Evolutionary conservation across 2,113 vertebrate species (phyloP).

Genomic region (Phylloscopus trochilus): DNA sequence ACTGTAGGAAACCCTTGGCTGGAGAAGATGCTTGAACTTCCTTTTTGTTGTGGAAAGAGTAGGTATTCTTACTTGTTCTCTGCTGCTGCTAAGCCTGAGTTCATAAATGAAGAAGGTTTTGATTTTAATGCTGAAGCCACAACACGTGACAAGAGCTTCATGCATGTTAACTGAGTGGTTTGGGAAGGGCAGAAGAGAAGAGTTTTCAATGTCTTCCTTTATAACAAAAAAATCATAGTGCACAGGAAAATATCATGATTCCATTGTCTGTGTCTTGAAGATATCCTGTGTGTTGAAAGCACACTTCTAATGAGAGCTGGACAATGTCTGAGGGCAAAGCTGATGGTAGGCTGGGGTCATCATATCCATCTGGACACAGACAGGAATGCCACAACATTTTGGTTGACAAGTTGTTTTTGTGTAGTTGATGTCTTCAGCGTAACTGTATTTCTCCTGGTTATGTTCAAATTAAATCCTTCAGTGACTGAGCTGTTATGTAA

Average conservation of each 20-base stretch:
- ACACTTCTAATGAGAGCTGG: background rate
- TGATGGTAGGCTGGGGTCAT: background rate
- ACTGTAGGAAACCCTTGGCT: background rate
- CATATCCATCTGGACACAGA: background rate
- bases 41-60: background rate
- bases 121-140: background rate
- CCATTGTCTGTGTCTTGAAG: background rate
- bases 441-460: background rate
- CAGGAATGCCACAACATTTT: background rate
- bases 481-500: background rate
- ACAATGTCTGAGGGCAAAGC: background rate
- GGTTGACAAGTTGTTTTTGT: background rate
- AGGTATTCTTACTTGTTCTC: background rate
- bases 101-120: background rate
- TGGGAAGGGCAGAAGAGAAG: background rate
- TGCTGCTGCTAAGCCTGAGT: background rate
- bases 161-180: accelerated
- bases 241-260: background rate
- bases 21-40: background rate
- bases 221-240: background rate
- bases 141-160: background rate
- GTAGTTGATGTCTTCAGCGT: background rate
- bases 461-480: background rate
- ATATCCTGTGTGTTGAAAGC: background rate
- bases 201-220: background rate